phyloP scores from a whole-genome alignment of 1,140 invertebrate species.

The Neuroterus valhalla region DNA sequence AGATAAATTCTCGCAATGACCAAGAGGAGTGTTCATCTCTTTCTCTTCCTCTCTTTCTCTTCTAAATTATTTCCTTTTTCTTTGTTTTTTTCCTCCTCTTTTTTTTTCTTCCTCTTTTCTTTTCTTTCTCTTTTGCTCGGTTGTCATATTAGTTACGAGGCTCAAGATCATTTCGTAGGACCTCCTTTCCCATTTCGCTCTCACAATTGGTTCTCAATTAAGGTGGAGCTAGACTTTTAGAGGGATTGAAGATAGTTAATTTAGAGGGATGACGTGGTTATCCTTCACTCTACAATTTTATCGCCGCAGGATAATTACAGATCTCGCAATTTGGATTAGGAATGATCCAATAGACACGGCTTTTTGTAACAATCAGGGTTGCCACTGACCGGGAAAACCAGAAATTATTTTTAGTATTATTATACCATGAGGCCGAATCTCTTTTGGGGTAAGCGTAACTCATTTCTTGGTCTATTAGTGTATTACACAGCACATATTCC shows the following conservation, averaged over 20 bases:
- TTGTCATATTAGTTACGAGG: constrained; percentile 1
- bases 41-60: not conserved
- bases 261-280: constrained; percentile 4
- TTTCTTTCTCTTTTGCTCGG: not conserved
- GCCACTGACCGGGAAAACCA: too few species aligned
- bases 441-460: too few species aligned
- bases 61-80: not conserved
- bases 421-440: too few species aligned
- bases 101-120: not conserved
- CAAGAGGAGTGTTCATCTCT: not conserved
- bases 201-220: constrained; percentile 10
- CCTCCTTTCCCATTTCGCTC: not conserved
- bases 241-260: not conserved
- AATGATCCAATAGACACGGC: too few species aligned
- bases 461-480: too few species aligned
- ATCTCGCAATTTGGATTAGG: too few species aligned
- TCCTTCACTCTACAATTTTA: not conserved
- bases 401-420: too few species aligned
- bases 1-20: not conserved
- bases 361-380: too few species aligned
- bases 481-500: too few species aligned
- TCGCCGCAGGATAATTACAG: constrained; percentile 5
- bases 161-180: constrained; percentile 2
- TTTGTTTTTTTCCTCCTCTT: not conserved
- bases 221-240: not conserved